Base-by-base conservation (phyloP, 2,797 vertebrate species). In the Pipistrellus pygmaeus region DNA sequence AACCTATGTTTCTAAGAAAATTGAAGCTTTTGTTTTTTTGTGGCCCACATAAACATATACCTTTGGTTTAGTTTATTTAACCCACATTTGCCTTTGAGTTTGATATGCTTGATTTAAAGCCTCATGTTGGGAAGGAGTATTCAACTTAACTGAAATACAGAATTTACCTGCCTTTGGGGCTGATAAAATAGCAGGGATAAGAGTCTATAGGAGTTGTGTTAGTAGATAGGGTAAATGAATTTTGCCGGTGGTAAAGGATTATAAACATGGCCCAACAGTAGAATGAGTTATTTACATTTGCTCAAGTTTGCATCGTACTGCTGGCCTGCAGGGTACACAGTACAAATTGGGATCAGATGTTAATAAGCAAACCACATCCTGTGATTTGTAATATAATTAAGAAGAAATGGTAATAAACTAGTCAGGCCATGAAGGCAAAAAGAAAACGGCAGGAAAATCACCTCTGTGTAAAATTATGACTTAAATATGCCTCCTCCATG, bases 101-200 rank as follows among this genome's bases (percentile, higher is more conserved):
- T 60, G 57, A 60, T 25, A 30, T 60, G 57, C 57, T 60, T 60
- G 8, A 53, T 83, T 93, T 90, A 85, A 25, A 90, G 18, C 15
- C 21, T 76, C 5, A 48, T 90, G 20, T 66, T 85, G 8, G 44
- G 18, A 95, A 73, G 44, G 8, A 5, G 23, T 53, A 5, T 78
- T 92, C 30, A 76, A 66, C 17, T 88, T 64, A 92, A 72, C 69
- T 78, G 84, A 27, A 91, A 93, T 85, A 38, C 53, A 88, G 6
- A 93, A 23, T 89, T 92, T 46, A 83, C 9, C 32, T 88, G n/a
- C 6, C 35, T n/a, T 64, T 60, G 27, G 12, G 5, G 17, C 2
- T 75, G 12, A 44, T 38, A 32, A 2, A 3, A 0, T 60, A 85
- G 15, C 8, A 82, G n/a, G 21, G 3, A 80, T 8, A 83, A 75